Conservation (phyloP, 2,113 vertebrate genomes). For the Periophthalmus modestus region DNA sequence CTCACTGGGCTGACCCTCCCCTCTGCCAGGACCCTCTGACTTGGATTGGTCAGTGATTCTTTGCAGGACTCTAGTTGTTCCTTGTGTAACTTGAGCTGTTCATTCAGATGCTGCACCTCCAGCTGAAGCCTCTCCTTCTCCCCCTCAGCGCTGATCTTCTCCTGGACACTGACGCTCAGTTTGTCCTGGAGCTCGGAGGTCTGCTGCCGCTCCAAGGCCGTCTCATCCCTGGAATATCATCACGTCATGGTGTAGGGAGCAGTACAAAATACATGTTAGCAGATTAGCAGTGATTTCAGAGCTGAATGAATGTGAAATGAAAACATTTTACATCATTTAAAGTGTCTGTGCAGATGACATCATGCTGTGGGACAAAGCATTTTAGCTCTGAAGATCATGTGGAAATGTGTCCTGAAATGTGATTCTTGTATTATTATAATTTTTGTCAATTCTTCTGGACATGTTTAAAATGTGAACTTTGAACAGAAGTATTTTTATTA, state of each 20-base stretch:
- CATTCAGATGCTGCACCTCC: conserved; percentile 54
- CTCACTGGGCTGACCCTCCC: conserved; percentile 33
- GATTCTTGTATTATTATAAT: too few species aligned
- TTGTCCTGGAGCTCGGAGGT: conserved; percentile 77
- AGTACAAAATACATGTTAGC: too few species aligned
- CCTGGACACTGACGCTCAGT: conserved; percentile 71
- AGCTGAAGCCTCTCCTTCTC: conserved; percentile 73
- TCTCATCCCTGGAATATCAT: conserved; percentile 58
- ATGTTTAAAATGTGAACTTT: too few species aligned
- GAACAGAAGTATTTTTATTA: too few species aligned
- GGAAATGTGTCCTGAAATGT: too few species aligned
- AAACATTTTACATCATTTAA: background rate
- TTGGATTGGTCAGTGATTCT: conserved; percentile 42
- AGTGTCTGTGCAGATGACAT: too few species aligned
- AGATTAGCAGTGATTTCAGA: background rate
- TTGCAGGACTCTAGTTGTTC: conserved; percentile 43
- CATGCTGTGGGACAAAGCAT: too few species aligned
- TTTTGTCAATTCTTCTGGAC: too few species aligned
- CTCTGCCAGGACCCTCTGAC: conserved; percentile 25
- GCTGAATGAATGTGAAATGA: background rate
- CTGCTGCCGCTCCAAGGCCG: conserved; percentile 67
- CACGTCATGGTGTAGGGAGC: background rate
- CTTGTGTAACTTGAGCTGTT: conserved; percentile 61
- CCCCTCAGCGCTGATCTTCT: conserved; percentile 70
- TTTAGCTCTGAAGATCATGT: too few species aligned